Evolutionary conservation across 2,888 invertebrate genomes (phyloP), one percentile per base, ranked within the genome.

Genomic region (Dasypogon diadema): DNA sequence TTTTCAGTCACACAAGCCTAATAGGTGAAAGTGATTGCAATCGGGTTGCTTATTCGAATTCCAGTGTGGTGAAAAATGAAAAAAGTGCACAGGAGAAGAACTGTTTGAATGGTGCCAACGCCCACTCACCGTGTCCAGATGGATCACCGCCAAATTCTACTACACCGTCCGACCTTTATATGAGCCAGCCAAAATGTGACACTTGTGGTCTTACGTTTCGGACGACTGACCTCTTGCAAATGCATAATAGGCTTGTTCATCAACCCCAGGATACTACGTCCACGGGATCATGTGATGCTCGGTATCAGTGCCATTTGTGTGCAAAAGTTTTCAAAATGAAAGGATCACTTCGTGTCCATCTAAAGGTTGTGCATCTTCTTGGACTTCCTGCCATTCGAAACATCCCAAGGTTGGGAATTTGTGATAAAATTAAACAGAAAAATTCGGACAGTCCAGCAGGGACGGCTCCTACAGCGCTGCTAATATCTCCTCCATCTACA

Each of bases 281-380:
- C 1, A 18, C 34, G 16, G 14, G n/a, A 14, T 8, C 42, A 37
- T 82, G 80, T 51, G 80, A 85, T 78, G 88, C 88, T 24, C 87
- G 87, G 80, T 91, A 91, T 81, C 89, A 91, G 76, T 95, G 95
- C 82, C 92, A 93, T 82, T 86, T 94, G 75, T 95, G 95, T 82
- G 89, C 92, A 0, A 93, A 94, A 85, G 89, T 90, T 76, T 95
- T 94, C 81, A 93, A 92, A 85, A 93, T 93, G 92, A 88, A 92
- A 79, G 94, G 94, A 4, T 93, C 93, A 74, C 84, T 95, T 5
- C 92, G 94, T 89, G 92, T 95, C 2, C 95, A 95, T 83, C 87
- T 93, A 80, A 88, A 93, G 81, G 93, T 94, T 14, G 93, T 93
- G 0, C 95, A 95, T 85, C 90, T 82, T 24, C 80, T 84, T 73